Percentiles rank a stretch among this genome's conserved stretches.
Conservation (phyloP, 2,113 vertebrate species). For the Podilymbus podiceps region DNA sequence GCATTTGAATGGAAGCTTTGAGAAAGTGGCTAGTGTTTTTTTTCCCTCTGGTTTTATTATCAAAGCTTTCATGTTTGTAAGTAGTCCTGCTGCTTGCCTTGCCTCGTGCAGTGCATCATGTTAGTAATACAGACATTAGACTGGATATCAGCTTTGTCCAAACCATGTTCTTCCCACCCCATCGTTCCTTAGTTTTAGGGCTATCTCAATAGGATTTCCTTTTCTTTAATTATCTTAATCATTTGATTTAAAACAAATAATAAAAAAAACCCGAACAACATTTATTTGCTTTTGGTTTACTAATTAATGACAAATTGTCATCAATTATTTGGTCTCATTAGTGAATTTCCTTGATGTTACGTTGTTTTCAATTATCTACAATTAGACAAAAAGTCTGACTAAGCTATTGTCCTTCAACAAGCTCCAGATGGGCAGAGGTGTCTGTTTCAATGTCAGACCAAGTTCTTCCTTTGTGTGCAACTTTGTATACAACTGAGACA, state of each 20-base stretch:
- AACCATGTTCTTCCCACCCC: not conserved
- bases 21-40: not conserved
- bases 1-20: not conserved
- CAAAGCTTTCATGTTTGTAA: not conserved
- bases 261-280: too few relatives aligned
- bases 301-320: constrained; percentile 31
- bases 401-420: not conserved
- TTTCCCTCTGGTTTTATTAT: not conserved
- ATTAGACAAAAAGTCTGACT: not conserved
- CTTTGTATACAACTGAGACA: not conserved
- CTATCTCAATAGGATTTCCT: not conserved
- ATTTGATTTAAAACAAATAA: not conserved
- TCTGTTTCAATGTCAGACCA: not conserved
- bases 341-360: constrained; percentile 19
- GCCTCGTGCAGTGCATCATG: not conserved
- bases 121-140: not conserved
- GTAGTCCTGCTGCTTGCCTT: not conserved
- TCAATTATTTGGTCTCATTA: constrained; percentile 27
- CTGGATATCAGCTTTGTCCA: not conserved
- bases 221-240: not conserved
- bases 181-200: not conserved
- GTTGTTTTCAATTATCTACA: constrained; percentile 16
- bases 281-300: constrained; percentile 30
- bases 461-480: not conserved
- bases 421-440: constrained; percentile 24